These are phyloP conservation scores for Podarcis cretensis DNA, from an alignment of 2,113 vertebrate species.

Conservation along the genomic window DNA sequence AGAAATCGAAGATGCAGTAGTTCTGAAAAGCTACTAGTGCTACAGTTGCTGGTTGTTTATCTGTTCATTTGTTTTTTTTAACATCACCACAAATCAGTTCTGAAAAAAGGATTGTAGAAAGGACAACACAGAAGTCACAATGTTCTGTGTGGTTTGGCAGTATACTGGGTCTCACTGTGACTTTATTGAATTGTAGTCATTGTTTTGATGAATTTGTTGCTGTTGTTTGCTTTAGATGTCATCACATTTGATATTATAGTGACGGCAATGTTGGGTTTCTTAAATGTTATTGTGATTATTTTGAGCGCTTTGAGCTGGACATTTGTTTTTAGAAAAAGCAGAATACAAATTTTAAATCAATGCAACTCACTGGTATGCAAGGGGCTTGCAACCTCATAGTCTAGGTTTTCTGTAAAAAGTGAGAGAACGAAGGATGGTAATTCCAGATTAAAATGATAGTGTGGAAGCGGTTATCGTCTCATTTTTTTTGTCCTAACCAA, in stretches of 20 bases:
- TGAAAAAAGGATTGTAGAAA: background rate
- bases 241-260: too few relatives aligned
- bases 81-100: background rate
- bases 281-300: too few relatives aligned
- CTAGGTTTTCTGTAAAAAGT: background rate
- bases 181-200: too few relatives aligned
- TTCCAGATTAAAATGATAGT: background rate
- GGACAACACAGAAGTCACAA: background rate
- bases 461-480: background rate
- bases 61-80: background rate
- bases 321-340: too few relatives aligned
- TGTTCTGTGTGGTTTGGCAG: too few relatives aligned
- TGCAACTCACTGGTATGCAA: background rate
- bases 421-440: background rate
- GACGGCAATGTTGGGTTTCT: too few relatives aligned
- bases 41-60: background rate
- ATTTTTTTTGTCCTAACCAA: rapidly evolving
- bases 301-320: too few relatives aligned
- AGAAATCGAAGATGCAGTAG: background rate
- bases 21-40: background rate
- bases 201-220: too few relatives aligned
- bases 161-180: too few relatives aligned
- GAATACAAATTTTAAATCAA: too few relatives aligned
- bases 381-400: too few relatives aligned
- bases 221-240: too few relatives aligned